Evolutionary conservation across 2,888 invertebrate species (phyloP).

Genomic region (Acheta domesticus): DNA sequence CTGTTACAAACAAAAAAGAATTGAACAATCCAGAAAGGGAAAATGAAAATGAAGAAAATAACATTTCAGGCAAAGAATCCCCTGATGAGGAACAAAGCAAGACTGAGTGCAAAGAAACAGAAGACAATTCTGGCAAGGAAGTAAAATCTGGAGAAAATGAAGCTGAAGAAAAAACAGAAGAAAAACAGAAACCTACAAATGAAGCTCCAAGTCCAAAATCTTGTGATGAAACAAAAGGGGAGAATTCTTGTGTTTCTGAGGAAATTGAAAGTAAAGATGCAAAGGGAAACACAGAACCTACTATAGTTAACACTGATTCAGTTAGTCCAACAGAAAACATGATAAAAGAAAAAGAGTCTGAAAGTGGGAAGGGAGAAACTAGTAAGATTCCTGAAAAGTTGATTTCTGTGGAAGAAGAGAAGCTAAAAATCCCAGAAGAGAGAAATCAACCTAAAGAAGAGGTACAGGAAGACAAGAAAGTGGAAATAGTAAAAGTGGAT

Average conservation of each 20-base stretch:
- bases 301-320: neutral
- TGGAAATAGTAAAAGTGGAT: neutral
- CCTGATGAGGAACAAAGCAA: neutral
- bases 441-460: constrained; percentile 32
- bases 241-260: neutral
- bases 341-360: neutral
- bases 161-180: neutral
- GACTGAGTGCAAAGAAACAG: neutral
- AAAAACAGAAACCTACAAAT: neutral
- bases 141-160: constrained; percentile 19
- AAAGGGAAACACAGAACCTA: neutral
- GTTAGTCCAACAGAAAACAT: neutral
- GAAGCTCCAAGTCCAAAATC: neutral
- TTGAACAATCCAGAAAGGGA: constrained; percentile 31
- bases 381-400: neutral
- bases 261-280: constrained; percentile 20
- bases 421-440: constrained; percentile 26
- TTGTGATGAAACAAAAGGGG: neutral
- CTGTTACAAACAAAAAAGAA: no score
- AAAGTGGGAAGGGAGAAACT: neutral
- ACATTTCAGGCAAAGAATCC: neutral
- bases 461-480: constrained; percentile 27
- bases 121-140: neutral
- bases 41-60: constrained; percentile 28
- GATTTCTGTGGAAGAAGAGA: constrained; percentile 25